These are phyloP conservation scores for Callopanchax toddi DNA, from an alignment of 2,113 vertebrate genomes.

Conservation along the genomic window DNA sequence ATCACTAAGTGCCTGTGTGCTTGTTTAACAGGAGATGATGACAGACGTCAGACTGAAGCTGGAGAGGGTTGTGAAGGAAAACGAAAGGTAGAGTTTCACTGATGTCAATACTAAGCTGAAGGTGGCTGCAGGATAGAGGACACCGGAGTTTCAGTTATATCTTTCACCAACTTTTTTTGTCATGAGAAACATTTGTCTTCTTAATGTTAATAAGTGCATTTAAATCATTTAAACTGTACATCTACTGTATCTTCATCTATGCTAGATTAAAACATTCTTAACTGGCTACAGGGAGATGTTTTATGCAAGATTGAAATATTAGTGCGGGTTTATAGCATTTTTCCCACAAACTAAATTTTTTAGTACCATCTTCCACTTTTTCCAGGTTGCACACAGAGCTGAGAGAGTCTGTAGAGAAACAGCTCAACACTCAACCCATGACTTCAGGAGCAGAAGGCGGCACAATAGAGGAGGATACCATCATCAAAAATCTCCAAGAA, in stretches of 20 bases:
- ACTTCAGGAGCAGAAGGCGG: slow-evolving; percentile 56
- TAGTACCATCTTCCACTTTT: neutral
- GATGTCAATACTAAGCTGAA: neutral
- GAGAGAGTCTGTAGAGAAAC: slow-evolving; percentile 84
- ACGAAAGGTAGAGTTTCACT: slow-evolving; percentile 84
- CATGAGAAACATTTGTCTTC: neutral
- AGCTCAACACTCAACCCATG: slow-evolving; percentile 82
- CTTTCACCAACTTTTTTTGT: neutral
- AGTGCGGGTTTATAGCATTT: neutral
- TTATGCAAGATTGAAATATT: slow-evolving; percentile 1
- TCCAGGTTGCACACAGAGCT: slow-evolving; percentile 86
- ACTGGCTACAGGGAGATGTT: neutral
- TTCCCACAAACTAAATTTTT: too few species aligned
- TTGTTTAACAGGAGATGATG: slow-evolving; percentile 82
- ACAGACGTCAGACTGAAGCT: slow-evolving; percentile 84
- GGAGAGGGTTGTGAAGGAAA: slow-evolving; percentile 88
- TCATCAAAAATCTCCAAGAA: slow-evolving; percentile 85
- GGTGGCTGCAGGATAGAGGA: neutral
- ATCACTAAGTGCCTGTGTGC: neutral
- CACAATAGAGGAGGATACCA: slow-evolving; percentile 72
- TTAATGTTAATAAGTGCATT: too few species aligned
- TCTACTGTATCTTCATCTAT: too few species aligned
- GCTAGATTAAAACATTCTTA: neutral
- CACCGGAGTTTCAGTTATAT: neutral
- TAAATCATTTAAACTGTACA: neutral